These are phyloP conservation scores for Meteorus colon DNA, from an alignment of 2,888 invertebrate genomes.

Conservation along the genomic window DNA sequence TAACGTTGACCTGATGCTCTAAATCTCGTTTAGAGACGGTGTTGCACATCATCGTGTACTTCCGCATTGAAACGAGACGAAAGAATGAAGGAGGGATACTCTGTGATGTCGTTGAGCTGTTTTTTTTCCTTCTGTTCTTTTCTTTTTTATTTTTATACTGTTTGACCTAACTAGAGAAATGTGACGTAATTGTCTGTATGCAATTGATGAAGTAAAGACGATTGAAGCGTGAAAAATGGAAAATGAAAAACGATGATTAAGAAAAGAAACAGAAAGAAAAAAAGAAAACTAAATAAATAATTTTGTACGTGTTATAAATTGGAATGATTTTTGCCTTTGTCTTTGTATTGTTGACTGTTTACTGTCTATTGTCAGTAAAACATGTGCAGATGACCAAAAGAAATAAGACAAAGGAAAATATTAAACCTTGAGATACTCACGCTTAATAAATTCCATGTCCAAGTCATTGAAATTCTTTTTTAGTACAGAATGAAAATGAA, in stretches of 20 bases:
- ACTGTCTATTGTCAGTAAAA: too few species aligned
- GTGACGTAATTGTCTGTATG: background rate
- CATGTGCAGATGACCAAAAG: background rate
- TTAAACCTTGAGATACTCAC: background rate
- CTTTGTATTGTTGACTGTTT: background rate
- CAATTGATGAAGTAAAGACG: too few species aligned
- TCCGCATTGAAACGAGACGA: slow-evolving; percentile 22
- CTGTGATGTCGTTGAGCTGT: background rate
- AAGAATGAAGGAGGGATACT: background rate
- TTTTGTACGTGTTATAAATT: background rate
- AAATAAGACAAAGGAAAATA: background rate
- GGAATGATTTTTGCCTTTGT: background rate
- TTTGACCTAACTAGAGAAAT: too few species aligned
- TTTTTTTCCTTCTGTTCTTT: background rate
- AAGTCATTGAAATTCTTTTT: background rate
- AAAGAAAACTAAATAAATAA: background rate
- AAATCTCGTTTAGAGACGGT: slow-evolving; percentile 3
- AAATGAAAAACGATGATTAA: background rate
- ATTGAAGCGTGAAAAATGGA: background rate
- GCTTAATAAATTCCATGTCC: background rate
- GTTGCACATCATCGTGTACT: background rate
- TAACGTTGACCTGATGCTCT: slow-evolving; percentile 13
- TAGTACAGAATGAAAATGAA: background rate
- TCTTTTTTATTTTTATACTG: background rate
- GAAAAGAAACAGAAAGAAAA: background rate